These are phyloP conservation scores for Tromatobia lineatoria DNA, from an alignment of 2,888 invertebrate species.

Conservation along the genomic window DNA sequence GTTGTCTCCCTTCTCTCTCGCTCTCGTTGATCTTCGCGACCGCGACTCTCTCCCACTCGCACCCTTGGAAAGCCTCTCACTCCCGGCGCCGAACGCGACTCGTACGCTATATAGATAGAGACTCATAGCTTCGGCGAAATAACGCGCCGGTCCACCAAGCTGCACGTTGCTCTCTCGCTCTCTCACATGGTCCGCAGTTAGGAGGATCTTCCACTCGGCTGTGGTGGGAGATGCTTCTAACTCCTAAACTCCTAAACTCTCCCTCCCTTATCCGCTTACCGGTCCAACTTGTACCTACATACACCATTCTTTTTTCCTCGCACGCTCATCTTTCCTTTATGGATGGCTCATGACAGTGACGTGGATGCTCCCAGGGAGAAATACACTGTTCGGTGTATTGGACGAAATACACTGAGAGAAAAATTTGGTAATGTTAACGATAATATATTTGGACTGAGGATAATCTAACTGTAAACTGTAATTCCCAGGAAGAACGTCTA, in stretches of 20 bases:
- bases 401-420: too few species aligned
- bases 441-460: too few species aligned
- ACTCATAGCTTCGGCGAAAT: slow-evolving; percentile 31
- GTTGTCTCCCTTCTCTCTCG: slow-evolving; percentile 67
- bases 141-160: slow-evolving; percentile 61
- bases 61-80: slow-evolving; percentile 57
- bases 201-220: background rate
- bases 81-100: slow-evolving; percentile 40
- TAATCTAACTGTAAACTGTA: too few species aligned
- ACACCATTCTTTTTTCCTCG: slow-evolving; percentile 10
- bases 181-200: background rate
- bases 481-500: too few species aligned
- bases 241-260: slow-evolving; percentile 56
- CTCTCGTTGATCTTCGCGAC: slow-evolving; percentile 62
- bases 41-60: slow-evolving; percentile 50
- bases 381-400: too few species aligned
- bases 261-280: slow-evolving; percentile 43
- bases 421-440: too few species aligned
- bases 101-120: slow-evolving; percentile 27
- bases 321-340: background rate
- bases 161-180: slow-evolving; percentile 44
- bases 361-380: too few species aligned
- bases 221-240: background rate
- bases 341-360: too few species aligned
- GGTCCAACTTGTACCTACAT: slow-evolving; percentile 4